These are phyloP conservation scores for Neoarius graeffei DNA, from an alignment of 2,113 vertebrate genomes.

Conservation along the genomic window DNA sequence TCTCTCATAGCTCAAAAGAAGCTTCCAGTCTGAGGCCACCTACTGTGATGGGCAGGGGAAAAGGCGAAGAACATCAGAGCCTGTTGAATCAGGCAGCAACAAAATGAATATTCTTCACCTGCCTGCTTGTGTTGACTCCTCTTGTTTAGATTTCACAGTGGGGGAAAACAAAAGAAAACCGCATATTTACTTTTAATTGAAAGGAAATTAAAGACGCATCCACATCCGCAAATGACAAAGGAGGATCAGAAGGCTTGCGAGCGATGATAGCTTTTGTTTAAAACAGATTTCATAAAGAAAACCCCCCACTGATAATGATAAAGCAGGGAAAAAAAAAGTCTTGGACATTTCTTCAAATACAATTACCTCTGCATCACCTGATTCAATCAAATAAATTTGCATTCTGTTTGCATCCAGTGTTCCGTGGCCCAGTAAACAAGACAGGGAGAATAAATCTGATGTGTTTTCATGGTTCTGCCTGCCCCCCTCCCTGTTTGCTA, in stretches of 20 bases:
- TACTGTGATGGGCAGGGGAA: constrained; percentile 36
- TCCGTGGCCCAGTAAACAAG: constrained; percentile 82
- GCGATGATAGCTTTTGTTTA: constrained; percentile 82
- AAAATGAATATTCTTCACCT: constrained; percentile 83
- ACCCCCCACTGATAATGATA: constrained; percentile 76
- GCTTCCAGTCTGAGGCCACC: constrained; percentile 18
- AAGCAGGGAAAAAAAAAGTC: constrained; percentile 65
- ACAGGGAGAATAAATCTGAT: constrained; percentile 80
- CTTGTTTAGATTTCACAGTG: constrained; percentile 81
- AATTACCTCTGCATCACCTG: constrained; percentile 83
- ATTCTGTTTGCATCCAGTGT: constrained; percentile 83
- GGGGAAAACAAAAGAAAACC: constrained; percentile 72
- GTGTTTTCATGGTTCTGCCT: constrained; percentile 79
- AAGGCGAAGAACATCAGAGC: constrained; percentile 51
- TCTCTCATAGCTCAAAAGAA: constrained; percentile 5
- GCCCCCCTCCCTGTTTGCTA: constrained; percentile 74
- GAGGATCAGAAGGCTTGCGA: constrained; percentile 72
- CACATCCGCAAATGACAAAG: constrained; percentile 79
- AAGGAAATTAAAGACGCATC: constrained; percentile 84
- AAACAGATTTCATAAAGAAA: constrained; percentile 81
- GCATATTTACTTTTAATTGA: constrained; percentile 85
- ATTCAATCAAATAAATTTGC: constrained; percentile 84
- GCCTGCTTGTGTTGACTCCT: constrained; percentile 78
- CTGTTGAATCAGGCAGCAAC: constrained; percentile 55
- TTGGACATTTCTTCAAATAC: constrained; percentile 85